Evolutionary conservation across 2,888 invertebrate species (phyloP).

Genomic region (Serripes groenlandicus): DNA sequence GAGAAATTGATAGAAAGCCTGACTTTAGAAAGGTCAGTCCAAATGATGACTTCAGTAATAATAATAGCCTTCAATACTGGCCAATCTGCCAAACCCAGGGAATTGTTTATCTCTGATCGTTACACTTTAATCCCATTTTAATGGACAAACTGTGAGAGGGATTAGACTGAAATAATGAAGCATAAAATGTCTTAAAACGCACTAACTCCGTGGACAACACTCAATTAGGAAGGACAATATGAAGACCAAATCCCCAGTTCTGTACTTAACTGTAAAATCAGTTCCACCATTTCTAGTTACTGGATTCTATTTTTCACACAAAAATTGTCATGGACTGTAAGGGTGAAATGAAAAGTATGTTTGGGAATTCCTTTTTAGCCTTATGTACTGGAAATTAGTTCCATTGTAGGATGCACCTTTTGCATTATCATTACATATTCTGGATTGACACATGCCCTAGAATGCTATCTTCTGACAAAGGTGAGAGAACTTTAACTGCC

Average conservation of each 20-base stretch:
- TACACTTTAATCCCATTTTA: slow-evolving; percentile 63
- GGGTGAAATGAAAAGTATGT: no score
- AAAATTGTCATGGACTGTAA: no score
- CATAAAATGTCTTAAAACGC: slow-evolving; percentile 62
- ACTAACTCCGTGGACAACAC: slow-evolving; percentile 16
- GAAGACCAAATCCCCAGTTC: slow-evolving; percentile 10
- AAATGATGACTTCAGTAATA: no score
- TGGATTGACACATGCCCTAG: no score
- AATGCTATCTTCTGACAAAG: no score
- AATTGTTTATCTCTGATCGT: slow-evolving; percentile 46
- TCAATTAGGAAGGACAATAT: slow-evolving; percentile 19
- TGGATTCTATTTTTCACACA: neutral
- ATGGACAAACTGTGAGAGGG: slow-evolving; percentile 64
- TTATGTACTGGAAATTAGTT: no score
- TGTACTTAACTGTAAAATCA: slow-evolving; percentile 3
- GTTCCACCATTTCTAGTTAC: neutral
- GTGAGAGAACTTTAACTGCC: no score
- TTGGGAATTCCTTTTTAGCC: no score
- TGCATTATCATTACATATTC: no score
- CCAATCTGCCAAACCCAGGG: slow-evolving; percentile 4
- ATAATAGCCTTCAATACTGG: slow-evolving; percentile 17
- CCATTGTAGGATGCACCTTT: no score
- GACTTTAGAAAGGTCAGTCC: no score
- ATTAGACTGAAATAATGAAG: slow-evolving; percentile 56
- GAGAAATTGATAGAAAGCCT: no score